Percentiles rank a stretch among this genome's conserved stretches.
These are phyloP conservation scores for Hemitrygon akajei DNA, from an alignment of 2,797 vertebrate genomes.

Conservation along the genomic window DNA sequence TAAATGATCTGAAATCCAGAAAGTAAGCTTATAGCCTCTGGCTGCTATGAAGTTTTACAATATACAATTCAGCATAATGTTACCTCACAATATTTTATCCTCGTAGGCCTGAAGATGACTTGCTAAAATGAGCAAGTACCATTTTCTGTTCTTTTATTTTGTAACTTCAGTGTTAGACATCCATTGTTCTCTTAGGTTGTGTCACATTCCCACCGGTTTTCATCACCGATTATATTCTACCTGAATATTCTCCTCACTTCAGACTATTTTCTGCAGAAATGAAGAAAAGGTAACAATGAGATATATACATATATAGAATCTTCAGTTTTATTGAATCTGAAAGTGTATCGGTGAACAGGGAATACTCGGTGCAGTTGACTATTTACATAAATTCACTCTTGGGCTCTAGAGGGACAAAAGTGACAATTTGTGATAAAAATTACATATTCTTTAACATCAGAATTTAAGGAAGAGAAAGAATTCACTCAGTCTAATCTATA, in stretches of 20 bases:
- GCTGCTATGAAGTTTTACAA: not conserved
- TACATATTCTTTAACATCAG: not conserved
- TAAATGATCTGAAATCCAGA: not conserved
- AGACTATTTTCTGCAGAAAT: not conserved
- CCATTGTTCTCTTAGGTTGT: conserved; percentile 1
- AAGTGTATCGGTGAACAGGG: not conserved
- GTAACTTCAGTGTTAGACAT: not conserved
- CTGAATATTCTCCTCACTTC: too few relatives aligned
- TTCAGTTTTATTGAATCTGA: not conserved
- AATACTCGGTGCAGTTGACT: not conserved
- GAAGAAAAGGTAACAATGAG: not conserved
- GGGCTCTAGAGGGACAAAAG: not conserved
- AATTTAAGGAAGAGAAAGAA: not conserved
- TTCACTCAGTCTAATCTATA: not conserved
- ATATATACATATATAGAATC: not conserved
- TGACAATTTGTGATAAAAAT: not conserved
- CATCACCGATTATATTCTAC: not conserved
- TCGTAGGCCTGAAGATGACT: not conserved
- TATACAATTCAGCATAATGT: not conserved
- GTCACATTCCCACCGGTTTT: not conserved
- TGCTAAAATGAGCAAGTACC: not conserved
- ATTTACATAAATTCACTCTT: not conserved
- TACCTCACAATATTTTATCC: not conserved
- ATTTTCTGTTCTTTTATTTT: not conserved
- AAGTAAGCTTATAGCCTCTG: not conserved